Percentiles rank a stretch among this genome's conserved stretches.
phyloP scores from a whole-genome alignment of 1,140 invertebrate genomes.

The Drosophila melanica region DNA sequence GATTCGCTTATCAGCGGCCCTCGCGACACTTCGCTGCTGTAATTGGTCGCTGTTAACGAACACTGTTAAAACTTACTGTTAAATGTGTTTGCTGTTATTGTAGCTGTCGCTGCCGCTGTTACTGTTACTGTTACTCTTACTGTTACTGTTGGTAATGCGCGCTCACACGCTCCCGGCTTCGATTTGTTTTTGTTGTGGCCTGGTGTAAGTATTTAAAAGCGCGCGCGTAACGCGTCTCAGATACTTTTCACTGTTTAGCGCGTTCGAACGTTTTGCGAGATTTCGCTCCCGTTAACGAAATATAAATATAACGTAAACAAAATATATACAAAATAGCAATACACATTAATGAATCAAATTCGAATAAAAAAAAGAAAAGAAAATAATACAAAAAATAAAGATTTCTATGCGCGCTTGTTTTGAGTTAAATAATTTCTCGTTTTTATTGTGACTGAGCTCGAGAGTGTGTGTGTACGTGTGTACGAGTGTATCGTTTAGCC shows the following conservation, averaged over 20 bases:
- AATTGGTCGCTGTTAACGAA: background rate
- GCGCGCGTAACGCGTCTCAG: conserved; percentile 62
- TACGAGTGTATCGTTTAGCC: background rate
- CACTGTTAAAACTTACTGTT: background rate
- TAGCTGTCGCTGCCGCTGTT: conserved; percentile 12
- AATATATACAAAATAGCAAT: background rate
- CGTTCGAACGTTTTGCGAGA: conserved; percentile 50
- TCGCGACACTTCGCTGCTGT: background rate
- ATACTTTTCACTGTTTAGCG: conserved; percentile 70
- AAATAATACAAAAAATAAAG: background rate
- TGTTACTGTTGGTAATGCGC: conserved; percentile 16
- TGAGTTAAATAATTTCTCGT: background rate
- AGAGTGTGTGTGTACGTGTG: background rate
- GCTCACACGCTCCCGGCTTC: conserved; percentile 23
- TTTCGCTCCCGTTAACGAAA: conserved; percentile 40
- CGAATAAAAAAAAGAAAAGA: background rate
- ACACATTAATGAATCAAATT: background rate
- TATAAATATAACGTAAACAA: conserved; percentile 10
- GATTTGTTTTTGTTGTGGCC: conserved; percentile 26
- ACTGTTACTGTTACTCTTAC: conserved; percentile 16
- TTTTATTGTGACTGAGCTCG: background rate
- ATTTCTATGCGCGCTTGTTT: conserved; percentile 2
- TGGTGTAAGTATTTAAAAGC: conserved; percentile 68
- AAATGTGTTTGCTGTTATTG: background rate
- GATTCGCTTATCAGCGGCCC: conserved; percentile 9